A percentile compares a stretch with the other conserved stretches of the same genome.
phyloP scores from a whole-genome alignment of 2,113 vertebrate genomes.

The human (Homo sapiens) region GRCh38 chr14:26150501-26151000 shows the following conservation, averaged over 20 bases:
- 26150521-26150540: not conserved
- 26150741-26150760: not conserved
- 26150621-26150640: not conserved
- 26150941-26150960: not conserved
- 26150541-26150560: constrained; percentile 27
- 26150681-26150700: not conserved
- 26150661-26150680: not conserved
- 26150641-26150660: not conserved
- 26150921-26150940: not conserved
- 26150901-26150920: constrained; percentile 5
- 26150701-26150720: constrained; percentile 22
- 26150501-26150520: constrained; percentile 2
- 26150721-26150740: constrained; percentile 31
- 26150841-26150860: not conserved
- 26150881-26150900: not conserved
- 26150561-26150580: constrained; percentile 59
- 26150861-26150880: constrained; percentile 23
- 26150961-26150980: not conserved
- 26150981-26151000: not conserved
- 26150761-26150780: constrained; percentile 24
- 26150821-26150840: constrained; percentile 56
- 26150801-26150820: not conserved
- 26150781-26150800: not conserved
- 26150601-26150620: not conserved
- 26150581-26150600: constrained; percentile 38